Evolutionary conservation across 2,113 vertebrate species (phyloP).

Genomic region (Thamnophis sirtalis): DNA sequence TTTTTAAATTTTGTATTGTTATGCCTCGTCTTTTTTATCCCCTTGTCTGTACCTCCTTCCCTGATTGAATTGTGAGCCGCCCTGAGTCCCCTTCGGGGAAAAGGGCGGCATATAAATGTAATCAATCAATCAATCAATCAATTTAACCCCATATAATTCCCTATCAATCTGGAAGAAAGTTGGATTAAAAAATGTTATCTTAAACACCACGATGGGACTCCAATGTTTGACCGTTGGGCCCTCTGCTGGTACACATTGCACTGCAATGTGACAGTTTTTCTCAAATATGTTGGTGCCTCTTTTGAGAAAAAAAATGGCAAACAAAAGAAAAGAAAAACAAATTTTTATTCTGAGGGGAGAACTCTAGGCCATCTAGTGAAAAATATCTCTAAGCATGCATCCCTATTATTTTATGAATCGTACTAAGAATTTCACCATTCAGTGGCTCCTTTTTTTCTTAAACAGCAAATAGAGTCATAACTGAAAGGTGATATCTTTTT

Average conservation of each 20-base stretch:
- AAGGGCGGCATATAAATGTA: too few relatives aligned
- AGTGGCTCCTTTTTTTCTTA: neutral
- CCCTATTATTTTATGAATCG: neutral
- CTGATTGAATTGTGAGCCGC: too few relatives aligned
- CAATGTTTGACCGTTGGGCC: neutral
- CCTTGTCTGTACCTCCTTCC: too few relatives aligned
- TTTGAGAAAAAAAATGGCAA: neutral
- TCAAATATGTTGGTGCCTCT: neutral
- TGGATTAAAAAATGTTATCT: slow-evolving; percentile 1
- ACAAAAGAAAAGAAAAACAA: neutral
- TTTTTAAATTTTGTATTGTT: too few relatives aligned
- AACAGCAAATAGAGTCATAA: neutral
- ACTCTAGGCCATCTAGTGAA: neutral
- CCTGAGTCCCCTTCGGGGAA: too few relatives aligned
- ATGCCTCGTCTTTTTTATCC: too few relatives aligned
- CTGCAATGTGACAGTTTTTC: neutral
- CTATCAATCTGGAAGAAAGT: neutral
- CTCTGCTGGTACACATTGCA: neutral
- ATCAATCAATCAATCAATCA: too few relatives aligned
- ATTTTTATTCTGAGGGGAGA: neutral
- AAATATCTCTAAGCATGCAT: neutral
- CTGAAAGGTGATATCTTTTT: neutral
- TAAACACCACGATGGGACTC: neutral
- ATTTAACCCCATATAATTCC: neutral
- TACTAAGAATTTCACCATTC: neutral